These are phyloP conservation scores for Drosophila kohkoa DNA, from an alignment of 1,140 invertebrate species.

Conservation along the genomic window DNA sequence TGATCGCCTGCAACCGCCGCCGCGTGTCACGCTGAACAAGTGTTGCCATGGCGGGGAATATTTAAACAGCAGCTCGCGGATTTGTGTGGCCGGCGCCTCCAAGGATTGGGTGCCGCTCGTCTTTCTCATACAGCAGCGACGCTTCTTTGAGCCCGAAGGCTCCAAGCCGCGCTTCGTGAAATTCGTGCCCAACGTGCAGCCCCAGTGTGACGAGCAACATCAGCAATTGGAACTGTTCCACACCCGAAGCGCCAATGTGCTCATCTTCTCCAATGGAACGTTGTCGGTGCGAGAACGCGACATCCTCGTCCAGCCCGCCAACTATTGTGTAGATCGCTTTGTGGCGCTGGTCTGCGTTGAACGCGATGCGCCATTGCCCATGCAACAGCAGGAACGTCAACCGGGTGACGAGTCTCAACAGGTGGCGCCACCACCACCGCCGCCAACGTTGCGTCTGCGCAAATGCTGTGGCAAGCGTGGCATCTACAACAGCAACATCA, in stretches of 20 bases:
- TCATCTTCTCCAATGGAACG: constrained; percentile 87
- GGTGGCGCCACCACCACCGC: constrained; percentile 64
- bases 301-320: constrained; percentile 79
- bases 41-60: constrained; percentile 80
- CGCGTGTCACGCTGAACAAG: constrained; percentile 75
- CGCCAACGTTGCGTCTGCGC: constrained; percentile 77
- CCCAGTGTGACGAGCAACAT: constrained; percentile 43
- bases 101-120: constrained; percentile 76
- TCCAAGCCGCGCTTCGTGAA: constrained; percentile 70
- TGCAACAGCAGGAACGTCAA: not conserved
- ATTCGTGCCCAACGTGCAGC: constrained; percentile 66
- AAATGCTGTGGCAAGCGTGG: constrained; percentile 87
- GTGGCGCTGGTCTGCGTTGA: constrained; percentile 87
- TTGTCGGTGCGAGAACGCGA: constrained; percentile 85
- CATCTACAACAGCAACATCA: constrained; percentile 86
- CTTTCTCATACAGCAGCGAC: constrained; percentile 60
- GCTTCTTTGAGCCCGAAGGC: constrained; percentile 68
- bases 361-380: not conserved
- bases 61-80: constrained; percentile 58
- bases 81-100: constrained; percentile 68
- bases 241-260: constrained; percentile 55
- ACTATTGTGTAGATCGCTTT: constrained; percentile 87
- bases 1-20: constrained; percentile 49
- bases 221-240: constrained; percentile 58
- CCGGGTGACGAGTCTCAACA: constrained; percentile 42